Evolutionary conservation across 2,113 vertebrate species (phyloP), one percentile per base, ranked within the genome.

Genomic region (Lathamus discolor): DNA sequence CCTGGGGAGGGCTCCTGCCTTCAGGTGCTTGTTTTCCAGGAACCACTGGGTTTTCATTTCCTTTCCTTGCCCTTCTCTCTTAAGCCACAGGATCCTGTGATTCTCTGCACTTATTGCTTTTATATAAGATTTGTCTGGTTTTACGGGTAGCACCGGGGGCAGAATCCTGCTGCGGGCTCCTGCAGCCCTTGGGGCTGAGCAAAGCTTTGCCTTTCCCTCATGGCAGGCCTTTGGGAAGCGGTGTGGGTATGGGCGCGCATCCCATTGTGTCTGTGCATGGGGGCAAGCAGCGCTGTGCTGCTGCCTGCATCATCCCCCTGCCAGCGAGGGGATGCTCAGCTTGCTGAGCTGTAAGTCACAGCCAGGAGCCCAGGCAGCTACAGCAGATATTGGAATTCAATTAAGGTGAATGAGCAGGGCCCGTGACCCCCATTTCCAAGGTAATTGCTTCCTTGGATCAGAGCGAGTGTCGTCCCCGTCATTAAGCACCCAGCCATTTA

Each of bases 351-450:
- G 74, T 79, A 55, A 91, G 97, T 73, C 43, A 85, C 84, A 54
- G 97, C 96, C 97, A 93, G 98, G 97, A 96, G 98, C 98, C 97
- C 95, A 70, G 96, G 96, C 98, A 97, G 98, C 98, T 96, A 55
- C 85, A 98, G 96, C 97, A 97, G 98, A 98, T 98, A 97, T 97
- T 97, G 98, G 98, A 98, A 98, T 99, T 99, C 98, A 97, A 97
- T 99, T 98, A 98, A 98, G 97, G 98, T 96, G 98, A 98, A 98
- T 88, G 98, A 98, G 98, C 93, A 88, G 95, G 96, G 98, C 98
- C 98, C 92, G 77, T 97, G 98, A 97, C 98, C 98, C 97, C 97
- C 97, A 93, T 98, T 98, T 98, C 97, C 93, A 92, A 98, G 98
- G 96, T 98, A 98, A 98, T 99, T 99, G 98, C 98, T 98, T 98